Conservation (phyloP, 1,140 invertebrate species). For the Holcopasites calliopsidis region DNA sequence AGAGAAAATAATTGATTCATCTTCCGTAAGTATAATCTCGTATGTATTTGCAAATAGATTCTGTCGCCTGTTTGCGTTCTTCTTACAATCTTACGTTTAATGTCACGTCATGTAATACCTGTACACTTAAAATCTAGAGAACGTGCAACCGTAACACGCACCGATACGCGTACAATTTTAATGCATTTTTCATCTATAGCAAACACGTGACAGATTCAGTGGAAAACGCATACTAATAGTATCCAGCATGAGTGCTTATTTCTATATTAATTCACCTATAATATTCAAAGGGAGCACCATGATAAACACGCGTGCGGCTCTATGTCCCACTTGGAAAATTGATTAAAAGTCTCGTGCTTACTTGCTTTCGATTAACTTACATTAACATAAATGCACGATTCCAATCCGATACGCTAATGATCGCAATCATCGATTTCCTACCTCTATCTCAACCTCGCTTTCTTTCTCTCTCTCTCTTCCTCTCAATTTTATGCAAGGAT, state of each 20-base stretch:
- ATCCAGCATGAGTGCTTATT: conserved; percentile 64
- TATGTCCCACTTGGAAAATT: conserved; percentile 64
- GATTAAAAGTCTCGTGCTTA: conserved; percentile 62
- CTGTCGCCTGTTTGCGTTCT: conserved; percentile 56
- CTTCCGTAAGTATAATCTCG: conserved; percentile 54
- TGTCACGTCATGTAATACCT: conserved; percentile 56
- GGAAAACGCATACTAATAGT: conserved; percentile 64
- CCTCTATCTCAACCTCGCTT: too few species aligned
- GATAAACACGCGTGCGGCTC: conserved; percentile 59
- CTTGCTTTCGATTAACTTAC: conserved; percentile 51
- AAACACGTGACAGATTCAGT: conserved; percentile 59
- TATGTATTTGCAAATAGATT: conserved; percentile 45
- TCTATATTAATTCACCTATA: conserved; percentile 69
- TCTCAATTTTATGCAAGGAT: conserved; percentile 38
- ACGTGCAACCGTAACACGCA: conserved; percentile 56
- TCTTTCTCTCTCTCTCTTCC: too few species aligned
- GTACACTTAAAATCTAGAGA: conserved; percentile 74
- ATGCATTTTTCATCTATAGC: conserved; percentile 11
- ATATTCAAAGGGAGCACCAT: conserved; percentile 66
- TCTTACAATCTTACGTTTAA: conserved; percentile 37
- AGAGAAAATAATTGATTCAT: conserved; percentile 67
- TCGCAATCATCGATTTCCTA: conserved; percentile 14
- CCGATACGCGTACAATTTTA: conserved; percentile 37
- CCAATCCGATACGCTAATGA: conserved; percentile 36
- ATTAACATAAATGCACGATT: conserved; percentile 64